These are phyloP conservation scores for Muraenolepis orangiensis DNA, from an alignment of 2,797 vertebrate genomes.

Conservation along the genomic window DNA sequence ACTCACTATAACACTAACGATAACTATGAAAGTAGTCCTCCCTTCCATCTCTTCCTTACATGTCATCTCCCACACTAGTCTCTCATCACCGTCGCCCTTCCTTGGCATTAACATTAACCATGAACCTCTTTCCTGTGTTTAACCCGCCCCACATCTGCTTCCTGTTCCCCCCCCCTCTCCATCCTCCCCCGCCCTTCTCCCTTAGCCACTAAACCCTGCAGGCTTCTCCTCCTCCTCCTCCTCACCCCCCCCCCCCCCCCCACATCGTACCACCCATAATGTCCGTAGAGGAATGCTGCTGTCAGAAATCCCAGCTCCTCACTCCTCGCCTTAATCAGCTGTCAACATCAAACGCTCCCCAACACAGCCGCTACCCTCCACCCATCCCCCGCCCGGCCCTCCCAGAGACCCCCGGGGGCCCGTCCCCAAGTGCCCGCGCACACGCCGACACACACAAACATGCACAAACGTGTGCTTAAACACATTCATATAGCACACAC, in stretches of 20 bases:
- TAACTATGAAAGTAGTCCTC: no score
- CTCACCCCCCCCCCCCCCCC: slow-evolving; percentile 7
- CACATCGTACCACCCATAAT: slow-evolving; percentile 49
- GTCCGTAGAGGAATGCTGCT: slow-evolving; percentile 60
- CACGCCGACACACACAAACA: background rate
- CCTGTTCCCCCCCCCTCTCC: slow-evolving; percentile 48
- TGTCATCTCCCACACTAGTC: background rate
- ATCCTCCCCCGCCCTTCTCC: slow-evolving; percentile 31
- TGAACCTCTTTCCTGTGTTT: background rate
- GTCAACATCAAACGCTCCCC: slow-evolving; percentile 74
- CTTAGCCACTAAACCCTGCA: slow-evolving; percentile 22
- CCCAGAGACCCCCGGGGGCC: slow-evolving; percentile 30
- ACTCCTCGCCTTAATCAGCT: slow-evolving; percentile 76
- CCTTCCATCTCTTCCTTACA: background rate
- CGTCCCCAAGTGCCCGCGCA: slow-evolving; percentile 2
- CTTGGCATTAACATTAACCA: background rate
- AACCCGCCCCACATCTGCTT: slow-evolving; percentile 51
- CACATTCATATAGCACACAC: slow-evolving; percentile 20
- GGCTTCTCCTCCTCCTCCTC: slow-evolving; percentile 4
- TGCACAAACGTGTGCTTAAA: slow-evolving; percentile 2
- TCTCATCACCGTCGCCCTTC: no score
- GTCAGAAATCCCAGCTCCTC: slow-evolving; percentile 71
- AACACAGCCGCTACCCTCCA: slow-evolving; percentile 39
- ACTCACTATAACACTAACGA: no score
- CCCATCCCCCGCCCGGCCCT: slow-evolving; percentile 35